Evolutionary conservation across 2,888 invertebrate genomes (phyloP), one percentile per base, ranked within the genome.

Genomic region (Ischnus inquisitorius): DNA sequence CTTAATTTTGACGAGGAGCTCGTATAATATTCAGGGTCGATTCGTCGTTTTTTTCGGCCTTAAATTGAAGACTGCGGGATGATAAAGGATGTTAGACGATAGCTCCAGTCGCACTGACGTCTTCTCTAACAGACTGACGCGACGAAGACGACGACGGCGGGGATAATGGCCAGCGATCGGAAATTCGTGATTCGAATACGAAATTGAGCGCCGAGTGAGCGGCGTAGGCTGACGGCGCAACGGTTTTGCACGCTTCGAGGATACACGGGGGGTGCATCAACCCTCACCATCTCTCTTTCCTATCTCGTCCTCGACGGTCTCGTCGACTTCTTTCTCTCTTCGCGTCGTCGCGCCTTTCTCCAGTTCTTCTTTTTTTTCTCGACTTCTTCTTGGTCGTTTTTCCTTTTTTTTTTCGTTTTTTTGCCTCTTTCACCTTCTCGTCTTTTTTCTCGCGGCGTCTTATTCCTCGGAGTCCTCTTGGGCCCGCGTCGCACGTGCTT

Each of bases 91-190:
- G 67, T 34, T 34, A 79, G 65, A 25, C 51, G 48, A 57, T 25
- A 16, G 71, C 64, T 79, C 71, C 41, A 60, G 67, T 57, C 65
- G 75, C 54, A 19, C 39, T 65, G 79, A 76, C 83, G 67, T 83
- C 83, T 79, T 83, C 67, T 69, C 64, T 75, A 76, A 71, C 76
- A 62, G 79, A 83, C 76, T 83, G 83, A 79, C 72, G 76, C 79
- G 67, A 72, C 60, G 48, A 48, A 57, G 75, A 79, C 79, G 75
- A 22, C 46, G 54, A 84, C 71, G 79, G 69, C 82, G 78, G 79
- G 84, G 84, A 85, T 84, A 86, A 86, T 86, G 86, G 86, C 69
- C 80, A 85, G 72, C 83, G 86, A 86, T 86, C 85, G 84, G 75
- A 72, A 64, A 77, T 84, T 82, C 85, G 79, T 86, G 85, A 81